Evolutionary conservation across 2,797 vertebrate species (phyloP), one percentile per base, ranked within the genome.

Genomic region (Hipposideros larvatus): DNA sequence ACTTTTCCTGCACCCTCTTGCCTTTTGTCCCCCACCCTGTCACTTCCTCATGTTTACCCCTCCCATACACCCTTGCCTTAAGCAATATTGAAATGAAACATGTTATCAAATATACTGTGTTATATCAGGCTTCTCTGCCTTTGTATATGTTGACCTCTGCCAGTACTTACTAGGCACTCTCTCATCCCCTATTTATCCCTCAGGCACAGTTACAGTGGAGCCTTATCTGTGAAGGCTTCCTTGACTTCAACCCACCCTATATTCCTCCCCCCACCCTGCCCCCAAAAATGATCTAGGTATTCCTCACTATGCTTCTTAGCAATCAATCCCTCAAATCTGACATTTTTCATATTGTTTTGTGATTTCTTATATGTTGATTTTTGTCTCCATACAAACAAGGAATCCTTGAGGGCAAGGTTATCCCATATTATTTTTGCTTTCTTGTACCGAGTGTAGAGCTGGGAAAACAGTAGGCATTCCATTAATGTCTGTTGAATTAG

Each of bases 351-450:
- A 41, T 57, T 71, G 14, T 28, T 83, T 63, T 41, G 28, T 34
- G 51, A 87, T 71, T 87, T 93, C 34, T 90, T 78, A 43, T 71
- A 43, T 34, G 4, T 93, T 63, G 41, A 46, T 41, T 92, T 94
- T 75, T 65, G 31, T 77, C 34, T 41, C 41, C 1, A 63, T 37
- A n/a, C 71, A 87, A 48, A 0, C 10, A 77, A 55, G 31, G 24
- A 77, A 77, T 82, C 18, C n/a, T 82, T 87, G 11, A 82, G 11
- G 7, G n/a, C 13, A 77, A 71, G 15, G 14, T 15, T 57, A 57
- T 43, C 65, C 28, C 4, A 34, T 34, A 31, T 63, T 43, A 80
- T 41, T 75, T 80, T 48, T 91, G 28, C 28, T 87, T 83, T 37
- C 21, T 87, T 24, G 21, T 79, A 71, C 37, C 22, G 63, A 28